Evolutionary conservation across 2,113 vertebrate genomes (phyloP).

Genomic region (Charadrius vociferus): DNA sequence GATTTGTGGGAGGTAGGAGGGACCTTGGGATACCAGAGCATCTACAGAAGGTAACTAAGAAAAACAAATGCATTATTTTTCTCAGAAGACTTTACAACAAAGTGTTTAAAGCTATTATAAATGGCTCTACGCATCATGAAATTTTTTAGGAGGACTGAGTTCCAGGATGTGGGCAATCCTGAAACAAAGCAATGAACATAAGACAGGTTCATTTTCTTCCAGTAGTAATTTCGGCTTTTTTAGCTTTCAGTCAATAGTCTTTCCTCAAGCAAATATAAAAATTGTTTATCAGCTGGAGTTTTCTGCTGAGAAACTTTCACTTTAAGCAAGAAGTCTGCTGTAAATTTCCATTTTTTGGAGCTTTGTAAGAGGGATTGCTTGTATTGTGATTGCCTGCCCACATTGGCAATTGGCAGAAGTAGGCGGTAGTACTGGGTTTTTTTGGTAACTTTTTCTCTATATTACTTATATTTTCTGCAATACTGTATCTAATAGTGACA

Average conservation of each 20-base stretch:
- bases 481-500: accelerated
- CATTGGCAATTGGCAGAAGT: background rate
- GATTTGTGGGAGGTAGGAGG: background rate
- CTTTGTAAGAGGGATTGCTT: background rate
- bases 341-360: background rate
- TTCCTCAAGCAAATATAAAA: background rate
- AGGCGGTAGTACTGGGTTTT: accelerated
- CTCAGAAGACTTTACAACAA: background rate
- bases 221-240: background rate
- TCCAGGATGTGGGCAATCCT: background rate
- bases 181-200: background rate
- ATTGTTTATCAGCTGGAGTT: background rate
- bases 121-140: background rate
- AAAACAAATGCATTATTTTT: background rate
- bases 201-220: background rate
- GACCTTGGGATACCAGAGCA: background rate
- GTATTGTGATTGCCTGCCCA: background rate
- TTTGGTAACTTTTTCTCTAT: background rate
- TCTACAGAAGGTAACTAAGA: background rate
- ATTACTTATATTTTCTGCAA: background rate
- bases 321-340: background rate
- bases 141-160: background rate
- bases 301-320: background rate
- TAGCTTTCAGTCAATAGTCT: accelerated
- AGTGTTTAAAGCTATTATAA: background rate